Percentiles rank a stretch among this genome's conserved stretches.
Evolutionary conservation across 2,113 vertebrate genomes (phyloP).

Genomic region (Phrynosoma platyrhinos): DNA sequence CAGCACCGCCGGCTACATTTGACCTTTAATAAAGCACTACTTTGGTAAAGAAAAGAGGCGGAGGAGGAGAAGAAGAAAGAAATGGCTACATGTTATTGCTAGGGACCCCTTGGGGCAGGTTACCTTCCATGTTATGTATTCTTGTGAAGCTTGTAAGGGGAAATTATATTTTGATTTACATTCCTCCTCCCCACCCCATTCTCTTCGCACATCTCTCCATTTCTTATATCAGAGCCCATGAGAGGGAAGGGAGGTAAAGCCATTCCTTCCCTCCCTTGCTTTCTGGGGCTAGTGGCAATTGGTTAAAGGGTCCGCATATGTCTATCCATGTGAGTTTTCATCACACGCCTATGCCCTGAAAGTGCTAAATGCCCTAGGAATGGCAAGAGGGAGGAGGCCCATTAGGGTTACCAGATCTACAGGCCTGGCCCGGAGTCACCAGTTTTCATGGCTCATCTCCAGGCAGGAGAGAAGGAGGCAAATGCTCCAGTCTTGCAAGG

Average conservation of each 20-base stretch:
- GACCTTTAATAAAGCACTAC: slow-evolving; percentile 63
- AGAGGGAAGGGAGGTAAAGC: slow-evolving; percentile 31
- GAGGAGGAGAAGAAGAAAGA: not conserved
- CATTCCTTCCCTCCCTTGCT: not conserved
- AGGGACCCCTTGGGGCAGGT: slow-evolving; percentile 40
- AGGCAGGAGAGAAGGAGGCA: not conserved
- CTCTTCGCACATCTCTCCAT: slow-evolving; percentile 12
- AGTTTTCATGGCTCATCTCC: too few relatives aligned
- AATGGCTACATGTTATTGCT: slow-evolving; percentile 41
- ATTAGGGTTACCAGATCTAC: too few relatives aligned
- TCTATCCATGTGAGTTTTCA: rapidly evolving
- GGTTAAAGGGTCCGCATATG: rapidly evolving
- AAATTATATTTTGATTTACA: slow-evolving; percentile 70
- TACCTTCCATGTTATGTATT: slow-evolving; percentile 24
- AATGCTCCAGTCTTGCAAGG: too few relatives aligned
- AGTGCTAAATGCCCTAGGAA: rapidly evolving
- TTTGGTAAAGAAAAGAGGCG: not conserved
- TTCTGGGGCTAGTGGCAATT: not conserved
- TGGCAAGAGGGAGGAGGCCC: not conserved
- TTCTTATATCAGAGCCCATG: slow-evolving; percentile 43
- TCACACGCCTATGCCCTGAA: rapidly evolving
- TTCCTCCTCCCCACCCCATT: not conserved
- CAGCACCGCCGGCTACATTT: slow-evolving; percentile 17
- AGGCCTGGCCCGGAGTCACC: too few relatives aligned
- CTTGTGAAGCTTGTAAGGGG: slow-evolving; percentile 53